Percentiles rank a stretch among this genome's conserved stretches.
These are phyloP conservation scores for Eptesicus fuscus DNA, from an alignment of 2,113 vertebrate species.

Conservation along the genomic window DNA sequence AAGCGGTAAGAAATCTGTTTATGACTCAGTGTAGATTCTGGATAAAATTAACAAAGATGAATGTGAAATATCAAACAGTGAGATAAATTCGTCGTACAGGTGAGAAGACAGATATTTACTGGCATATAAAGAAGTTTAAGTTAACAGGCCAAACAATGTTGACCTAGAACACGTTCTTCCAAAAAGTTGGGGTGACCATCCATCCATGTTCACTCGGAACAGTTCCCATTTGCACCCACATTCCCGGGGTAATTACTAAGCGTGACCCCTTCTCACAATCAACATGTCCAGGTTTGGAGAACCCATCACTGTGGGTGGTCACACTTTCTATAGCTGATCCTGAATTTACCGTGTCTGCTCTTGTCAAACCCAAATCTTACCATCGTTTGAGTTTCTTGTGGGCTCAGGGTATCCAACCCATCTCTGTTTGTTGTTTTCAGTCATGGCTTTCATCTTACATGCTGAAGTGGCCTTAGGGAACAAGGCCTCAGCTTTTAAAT, in stretches of 20 bases:
- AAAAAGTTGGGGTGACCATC: neutral
- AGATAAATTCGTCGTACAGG: neutral
- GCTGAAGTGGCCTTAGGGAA: neutral
- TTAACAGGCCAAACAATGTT: neutral
- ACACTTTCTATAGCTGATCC: neutral
- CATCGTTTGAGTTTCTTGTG: neutral
- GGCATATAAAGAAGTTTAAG: neutral
- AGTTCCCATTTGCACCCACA: neutral
- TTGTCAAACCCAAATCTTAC: neutral
- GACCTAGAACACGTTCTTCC: neutral
- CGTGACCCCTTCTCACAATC: neutral
- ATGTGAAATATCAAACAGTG: neutral
- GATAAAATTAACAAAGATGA: neutral
- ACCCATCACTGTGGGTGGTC: neutral
- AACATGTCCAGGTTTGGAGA: neutral
- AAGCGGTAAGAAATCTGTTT: neutral
- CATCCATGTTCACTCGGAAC: neutral
- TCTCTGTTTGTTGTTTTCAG: conserved; percentile 15
- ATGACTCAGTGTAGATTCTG: neutral
- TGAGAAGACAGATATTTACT: neutral
- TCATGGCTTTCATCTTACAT: neutral
- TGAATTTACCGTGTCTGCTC: neutral
- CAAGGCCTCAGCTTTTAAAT: neutral
- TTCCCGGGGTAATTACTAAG: neutral
- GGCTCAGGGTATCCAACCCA: neutral